Evolutionary conservation across 2,888 invertebrate genomes (phyloP), one percentile per base, ranked within the genome.

Genomic region (Rapana venosa): DNA sequence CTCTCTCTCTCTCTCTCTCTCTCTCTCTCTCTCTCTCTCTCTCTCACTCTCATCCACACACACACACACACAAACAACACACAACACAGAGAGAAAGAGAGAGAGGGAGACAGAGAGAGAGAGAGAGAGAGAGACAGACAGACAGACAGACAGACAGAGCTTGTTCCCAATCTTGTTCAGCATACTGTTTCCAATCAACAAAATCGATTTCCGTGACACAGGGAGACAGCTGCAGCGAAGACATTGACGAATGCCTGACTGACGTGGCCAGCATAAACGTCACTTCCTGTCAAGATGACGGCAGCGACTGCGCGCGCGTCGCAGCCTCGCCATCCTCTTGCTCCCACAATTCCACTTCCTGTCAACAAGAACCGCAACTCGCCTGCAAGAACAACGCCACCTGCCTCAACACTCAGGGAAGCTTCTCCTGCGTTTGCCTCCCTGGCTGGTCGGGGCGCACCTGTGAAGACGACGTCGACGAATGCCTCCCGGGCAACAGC

Each of bases 361-460:
- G 56, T n/a, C 4, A 26, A 66, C 22, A 13, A 61, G n/a, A 4
- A 11, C 13, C 20, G 15, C 11, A 0, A 11, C 85, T 32, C 2
- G 87, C 89, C 20, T 90, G 90, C 36, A 26, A 61, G 22, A 87
- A 90, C 84, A n/a, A 32, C 26, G 90, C 87, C n/a, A 85, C 86
- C 11, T 91, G 90, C n/a, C 36, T 61, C 30, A 84, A 89, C 85
- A 77, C 70, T 26, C 36, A 32, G 66, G 90, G 87, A 15, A 58
- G 35, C 6, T 91, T 83, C 66, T 15, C 47, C 22, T 91, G 90
- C 70, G 8, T 58, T 15, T 91, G 90, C 74, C 2, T 74, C 2
- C n/a, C 70, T 2, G 87, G 74, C n/a, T 87, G 87, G 15, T 5
- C 87, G 8, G 88, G 88, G 5, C 47, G 22, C 20, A 6, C 47